Percentiles rank a stretch among this genome's conserved stretches.
phyloP scores from a whole-genome alignment of 2,797 vertebrate genomes.

The Siniperca scherzeri region DNA sequence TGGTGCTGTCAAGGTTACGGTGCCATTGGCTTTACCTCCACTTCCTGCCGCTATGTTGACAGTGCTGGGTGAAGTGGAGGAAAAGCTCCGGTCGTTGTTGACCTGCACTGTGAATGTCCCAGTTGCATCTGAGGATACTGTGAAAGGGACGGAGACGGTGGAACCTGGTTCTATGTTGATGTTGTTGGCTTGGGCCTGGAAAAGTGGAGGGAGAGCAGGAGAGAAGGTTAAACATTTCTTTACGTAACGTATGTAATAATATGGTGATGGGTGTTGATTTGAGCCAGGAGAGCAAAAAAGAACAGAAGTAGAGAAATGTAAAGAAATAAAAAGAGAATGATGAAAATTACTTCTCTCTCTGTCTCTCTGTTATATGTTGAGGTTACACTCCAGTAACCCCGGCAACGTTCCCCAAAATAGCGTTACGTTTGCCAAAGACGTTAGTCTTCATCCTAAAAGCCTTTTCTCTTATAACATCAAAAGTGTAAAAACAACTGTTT shows the following conservation, averaged over 20 bases:
- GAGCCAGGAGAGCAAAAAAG: no score
- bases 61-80: conserved; percentile 8
- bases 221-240: not conserved
- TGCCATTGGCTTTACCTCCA: conserved; percentile 40
- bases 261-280: not conserved
- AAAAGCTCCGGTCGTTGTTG: conserved; percentile 63
- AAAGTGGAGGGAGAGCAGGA: not conserved
- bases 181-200: conserved; percentile 48
- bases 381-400: no score
- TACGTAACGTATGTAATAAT: not conserved
- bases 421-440: no score
- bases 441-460: no score
- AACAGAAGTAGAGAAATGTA: no score
- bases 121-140: conserved; percentile 20
- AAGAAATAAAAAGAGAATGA: no score
- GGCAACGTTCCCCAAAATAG: no score
- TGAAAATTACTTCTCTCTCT: no score
- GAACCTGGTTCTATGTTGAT: conserved; percentile 64
- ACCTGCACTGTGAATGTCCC: conserved; percentile 53
- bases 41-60: conserved; percentile 27
- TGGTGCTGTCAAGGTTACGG: conserved; percentile 56
- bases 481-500: no score
- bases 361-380: no score
- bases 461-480: no score
- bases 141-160: conserved; percentile 64